phyloP scores from a whole-genome alignment of 2,888 invertebrate species.

The Heliconius ethilla region DNA sequence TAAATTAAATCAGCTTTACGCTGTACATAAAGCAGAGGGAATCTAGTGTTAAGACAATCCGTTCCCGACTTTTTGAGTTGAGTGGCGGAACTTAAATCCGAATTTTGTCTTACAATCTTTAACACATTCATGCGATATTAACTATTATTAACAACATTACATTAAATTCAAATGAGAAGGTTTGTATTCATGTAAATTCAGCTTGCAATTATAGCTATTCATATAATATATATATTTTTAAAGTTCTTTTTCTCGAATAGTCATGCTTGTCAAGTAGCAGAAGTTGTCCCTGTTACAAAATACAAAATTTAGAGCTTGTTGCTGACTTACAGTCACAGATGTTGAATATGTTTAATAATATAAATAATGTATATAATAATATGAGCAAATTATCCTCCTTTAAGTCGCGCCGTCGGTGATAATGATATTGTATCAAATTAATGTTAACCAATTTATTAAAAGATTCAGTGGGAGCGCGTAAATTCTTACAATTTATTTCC shows the following conservation, averaged over 20 bases:
- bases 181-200: slow-evolving; percentile 4
- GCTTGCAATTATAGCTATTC: background rate
- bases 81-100: too few species aligned
- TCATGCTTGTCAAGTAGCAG: too few species aligned
- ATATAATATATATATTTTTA: background rate
- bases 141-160: background rate
- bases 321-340: too few species aligned
- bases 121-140: background rate
- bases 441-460: background rate
- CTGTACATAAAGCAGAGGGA: too few species aligned
- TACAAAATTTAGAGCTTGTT: too few species aligned
- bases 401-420: background rate
- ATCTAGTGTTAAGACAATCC: too few species aligned
- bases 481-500: slow-evolving; percentile 22
- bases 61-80: too few species aligned
- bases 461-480: background rate
- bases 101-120: too few species aligned
- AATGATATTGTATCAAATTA: background rate
- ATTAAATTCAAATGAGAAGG: background rate
- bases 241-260: too few species aligned
- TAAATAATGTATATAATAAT: background rate
- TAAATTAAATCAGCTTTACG: too few species aligned
- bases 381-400: background rate
- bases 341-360: too few species aligned
- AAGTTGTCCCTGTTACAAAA: too few species aligned